phyloP scores from a whole-genome alignment of 1,140 invertebrate species.

The Pissodes strobi region DNA sequence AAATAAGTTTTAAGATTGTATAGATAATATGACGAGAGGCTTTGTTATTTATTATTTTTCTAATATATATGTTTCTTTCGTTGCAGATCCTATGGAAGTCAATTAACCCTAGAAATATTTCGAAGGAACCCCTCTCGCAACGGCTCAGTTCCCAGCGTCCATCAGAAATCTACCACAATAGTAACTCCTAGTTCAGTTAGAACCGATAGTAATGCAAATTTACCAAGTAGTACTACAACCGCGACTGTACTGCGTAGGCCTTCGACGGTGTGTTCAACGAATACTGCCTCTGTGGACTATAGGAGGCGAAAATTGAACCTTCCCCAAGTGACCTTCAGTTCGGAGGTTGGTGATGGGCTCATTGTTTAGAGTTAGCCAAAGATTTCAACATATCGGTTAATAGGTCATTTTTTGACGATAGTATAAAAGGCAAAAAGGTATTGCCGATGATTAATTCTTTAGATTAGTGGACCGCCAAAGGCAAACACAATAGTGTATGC shows the following conservation, averaged over 20 bases:
- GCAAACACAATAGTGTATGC: no score
- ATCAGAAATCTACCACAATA: conserved; percentile 35
- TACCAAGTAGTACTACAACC: conserved; percentile 46
- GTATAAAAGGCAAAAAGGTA: no score
- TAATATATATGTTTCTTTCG: no score
- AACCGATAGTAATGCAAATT: conserved; percentile 55
- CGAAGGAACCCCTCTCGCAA: conserved; percentile 62
- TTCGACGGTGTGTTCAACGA: conserved; percentile 62
- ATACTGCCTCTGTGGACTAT: conserved; percentile 60
- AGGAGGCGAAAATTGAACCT: conserved; percentile 67
- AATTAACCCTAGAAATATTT: conserved; percentile 78
- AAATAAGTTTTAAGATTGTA: no score
- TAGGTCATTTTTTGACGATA: no score
- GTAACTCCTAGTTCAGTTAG: conserved; percentile 40
- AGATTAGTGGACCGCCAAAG: no score
- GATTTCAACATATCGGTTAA: no score
- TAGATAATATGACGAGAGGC: no score
- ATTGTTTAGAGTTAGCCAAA: conserved; percentile 63
- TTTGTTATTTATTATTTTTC: no score
- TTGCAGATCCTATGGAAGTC: conserved; percentile 68
- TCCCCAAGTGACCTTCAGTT: conserved; percentile 80
- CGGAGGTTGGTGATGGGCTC: conserved; percentile 79
- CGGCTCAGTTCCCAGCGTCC: conserved; percentile 54
- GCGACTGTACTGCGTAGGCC: conserved; percentile 52
- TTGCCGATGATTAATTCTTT: no score